Base-by-base conservation (phyloP, 1,140 invertebrate species). In the Diabrotica undecimpunctata region DNA sequence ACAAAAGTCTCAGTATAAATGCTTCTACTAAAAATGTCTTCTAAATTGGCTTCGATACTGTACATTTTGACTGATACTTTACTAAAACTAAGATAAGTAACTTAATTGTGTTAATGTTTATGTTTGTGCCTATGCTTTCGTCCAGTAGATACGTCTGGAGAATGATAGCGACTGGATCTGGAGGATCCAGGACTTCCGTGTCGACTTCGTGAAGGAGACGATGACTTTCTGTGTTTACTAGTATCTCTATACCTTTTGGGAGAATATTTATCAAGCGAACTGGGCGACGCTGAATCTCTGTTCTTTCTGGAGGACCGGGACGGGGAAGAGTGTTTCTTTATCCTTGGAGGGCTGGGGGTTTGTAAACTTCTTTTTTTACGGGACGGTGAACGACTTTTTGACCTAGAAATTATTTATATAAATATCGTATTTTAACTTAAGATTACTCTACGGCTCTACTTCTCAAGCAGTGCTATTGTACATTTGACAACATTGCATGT, bases 71-170 rank as follows among this genome's bases (percentile, higher is more conserved):
- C 25, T 25, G 25, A 25, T 25, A 25, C 25, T 25, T 25, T 25
- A 25, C 25, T 25, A 25, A 25, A 25, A 25, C 25, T 25, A 25
- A 25, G 4, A 25, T 25, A 25, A 25, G 25, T 25, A 25, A 25
- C 25, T 25, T 25, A 25, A 25, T 25, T 25, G 25, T 5, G 50
- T 64, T 73, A 78, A 66, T 76, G 75, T 64, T 77, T 78, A 64
- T 78, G 75, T 69, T 78, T 78, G 56, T 78, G 77, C 54, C 74
- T 69, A 63, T 77, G 77, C 59, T 78, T 78, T 61, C 74, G 8
- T 10, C 41, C n/a, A n/a, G 41, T 72, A 11, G 71, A 68, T 0
- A 70, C 64, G 39, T 77, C 75, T 13, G 75, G 74, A n/a, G 75
- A 75, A 62, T 72, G 72, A 58, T 74, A 73, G 46, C 71, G 64